Conservation (phyloP, 2,797 vertebrate species). For the Enteromius thamalakanensis region DNA sequence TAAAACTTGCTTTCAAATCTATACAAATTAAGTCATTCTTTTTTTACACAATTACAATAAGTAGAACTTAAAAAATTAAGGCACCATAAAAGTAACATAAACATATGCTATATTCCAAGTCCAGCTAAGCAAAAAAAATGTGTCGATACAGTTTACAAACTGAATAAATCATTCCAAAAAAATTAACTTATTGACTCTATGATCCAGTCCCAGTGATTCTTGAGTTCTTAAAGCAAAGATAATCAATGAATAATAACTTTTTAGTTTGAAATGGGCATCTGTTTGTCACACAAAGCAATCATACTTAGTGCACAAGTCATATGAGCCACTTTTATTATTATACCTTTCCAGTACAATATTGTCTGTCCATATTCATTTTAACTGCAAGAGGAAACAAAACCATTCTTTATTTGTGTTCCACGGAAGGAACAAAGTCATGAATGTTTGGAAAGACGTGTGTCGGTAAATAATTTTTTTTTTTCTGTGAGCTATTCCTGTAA, state of each 20-base stretch:
- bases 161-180: not conserved
- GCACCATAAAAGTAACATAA: not conserved
- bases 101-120: not conserved
- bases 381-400: not conserved
- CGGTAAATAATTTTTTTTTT: not conserved
- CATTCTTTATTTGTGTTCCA: not conserved
- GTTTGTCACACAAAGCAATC: constrained; percentile 6
- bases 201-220: not conserved
- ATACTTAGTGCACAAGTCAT: not conserved
- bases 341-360: not conserved
- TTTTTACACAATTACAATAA: not conserved
- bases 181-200: not conserved
- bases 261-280: not conserved
- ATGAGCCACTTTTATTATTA: not conserved
- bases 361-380: not conserved
- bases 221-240: not conserved
- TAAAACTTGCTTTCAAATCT: not conserved
- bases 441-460: not conserved
- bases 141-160: not conserved
- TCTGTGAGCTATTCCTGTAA: not conserved
- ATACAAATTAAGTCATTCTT: not conserved
- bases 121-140: not conserved
- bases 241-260: not conserved
- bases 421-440: not conserved
- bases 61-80: not conserved